phyloP scores from a whole-genome alignment of 1,140 invertebrate genomes.

The Drosophila carrolli region DNA sequence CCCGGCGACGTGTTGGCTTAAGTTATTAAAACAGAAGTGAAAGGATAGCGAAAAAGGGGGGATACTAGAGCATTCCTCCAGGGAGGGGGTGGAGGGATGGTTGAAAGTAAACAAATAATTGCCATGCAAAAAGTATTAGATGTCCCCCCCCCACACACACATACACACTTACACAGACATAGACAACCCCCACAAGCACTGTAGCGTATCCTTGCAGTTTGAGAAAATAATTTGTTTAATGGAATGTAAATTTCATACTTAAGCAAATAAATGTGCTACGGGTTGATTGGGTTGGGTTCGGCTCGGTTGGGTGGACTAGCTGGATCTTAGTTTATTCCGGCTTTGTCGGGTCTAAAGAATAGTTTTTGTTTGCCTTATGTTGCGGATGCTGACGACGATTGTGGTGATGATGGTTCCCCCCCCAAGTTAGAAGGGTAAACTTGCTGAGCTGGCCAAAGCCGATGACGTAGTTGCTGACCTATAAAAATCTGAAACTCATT shows the following conservation, averaged over 20 bases:
- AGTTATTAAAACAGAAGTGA: slow-evolving; percentile 73
- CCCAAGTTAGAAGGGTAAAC: neutral
- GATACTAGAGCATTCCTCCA: slow-evolving; percentile 14
- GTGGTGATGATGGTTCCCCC: neutral
- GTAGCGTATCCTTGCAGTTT: slow-evolving; percentile 56
- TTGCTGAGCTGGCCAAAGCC: slow-evolving; percentile 7
- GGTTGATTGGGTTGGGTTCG: slow-evolving; percentile 20
- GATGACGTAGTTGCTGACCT: slow-evolving; percentile 15
- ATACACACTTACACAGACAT: neutral
- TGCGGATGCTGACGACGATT: slow-evolving; percentile 22
- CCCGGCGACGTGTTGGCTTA: slow-evolving; percentile 73
- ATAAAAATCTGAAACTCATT: slow-evolving; percentile 4
- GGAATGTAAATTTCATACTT: slow-evolving; percentile 81
- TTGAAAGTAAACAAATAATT: slow-evolving; percentile 72
- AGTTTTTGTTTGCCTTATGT: slow-evolving; percentile 40
- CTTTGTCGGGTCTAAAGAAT: slow-evolving; percentile 28
- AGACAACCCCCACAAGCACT: slow-evolving; percentile 17
- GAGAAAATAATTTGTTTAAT: slow-evolving; percentile 82
- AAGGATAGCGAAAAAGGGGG: slow-evolving; percentile 46
- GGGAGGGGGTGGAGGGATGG: slow-evolving; percentile 2
- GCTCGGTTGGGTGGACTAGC: neutral
- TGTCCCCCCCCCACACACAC: slow-evolving; percentile 6
- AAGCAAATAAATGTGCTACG: slow-evolving; percentile 74
- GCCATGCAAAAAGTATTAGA: slow-evolving; percentile 79
- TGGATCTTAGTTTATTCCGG: slow-evolving; percentile 11